Evolutionary conservation across 2,113 vertebrate genomes (phyloP).

Genomic region (Passer domesticus): DNA sequence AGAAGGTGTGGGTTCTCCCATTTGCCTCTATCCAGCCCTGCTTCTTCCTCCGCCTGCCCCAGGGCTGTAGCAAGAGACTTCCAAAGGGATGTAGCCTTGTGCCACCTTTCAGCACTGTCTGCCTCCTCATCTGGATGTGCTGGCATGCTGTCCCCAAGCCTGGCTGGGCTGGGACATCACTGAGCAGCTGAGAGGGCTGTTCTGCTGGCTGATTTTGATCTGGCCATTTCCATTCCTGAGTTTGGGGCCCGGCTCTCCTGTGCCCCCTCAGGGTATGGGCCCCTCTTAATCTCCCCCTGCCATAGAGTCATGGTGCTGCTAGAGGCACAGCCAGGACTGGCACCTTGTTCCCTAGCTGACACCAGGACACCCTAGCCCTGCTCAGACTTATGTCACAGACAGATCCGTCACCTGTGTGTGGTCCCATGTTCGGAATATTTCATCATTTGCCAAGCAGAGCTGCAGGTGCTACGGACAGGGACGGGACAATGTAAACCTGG

Average conservation of each 20-base stretch:
- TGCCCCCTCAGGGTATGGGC: accelerated
- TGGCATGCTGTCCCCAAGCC: background rate
- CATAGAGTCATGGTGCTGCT: background rate
- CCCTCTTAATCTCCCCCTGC: accelerated
- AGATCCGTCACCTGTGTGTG: background rate
- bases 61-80: background rate
- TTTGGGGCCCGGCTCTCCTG: background rate
- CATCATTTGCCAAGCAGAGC: background rate
- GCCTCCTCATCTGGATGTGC: background rate
- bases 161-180: background rate
- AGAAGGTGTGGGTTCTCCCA: accelerated
- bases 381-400: background rate
- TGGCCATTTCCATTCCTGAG: background rate
- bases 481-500: background rate
- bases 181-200: background rate
- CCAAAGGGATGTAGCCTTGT: background rate
- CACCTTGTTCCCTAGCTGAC: background rate
- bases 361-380: background rate
- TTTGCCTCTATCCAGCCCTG: background rate
- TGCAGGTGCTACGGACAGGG: accelerated
- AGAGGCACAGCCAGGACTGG: background rate
- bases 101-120: background rate
- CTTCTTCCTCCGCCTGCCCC: background rate
- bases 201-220: background rate
- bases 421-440: background rate